Percentiles rank a stretch among this genome's conserved stretches.
These are phyloP conservation scores for Ondatra zibethicus DNA, from an alignment of 2,113 vertebrate genomes.

Conservation along the genomic window DNA sequence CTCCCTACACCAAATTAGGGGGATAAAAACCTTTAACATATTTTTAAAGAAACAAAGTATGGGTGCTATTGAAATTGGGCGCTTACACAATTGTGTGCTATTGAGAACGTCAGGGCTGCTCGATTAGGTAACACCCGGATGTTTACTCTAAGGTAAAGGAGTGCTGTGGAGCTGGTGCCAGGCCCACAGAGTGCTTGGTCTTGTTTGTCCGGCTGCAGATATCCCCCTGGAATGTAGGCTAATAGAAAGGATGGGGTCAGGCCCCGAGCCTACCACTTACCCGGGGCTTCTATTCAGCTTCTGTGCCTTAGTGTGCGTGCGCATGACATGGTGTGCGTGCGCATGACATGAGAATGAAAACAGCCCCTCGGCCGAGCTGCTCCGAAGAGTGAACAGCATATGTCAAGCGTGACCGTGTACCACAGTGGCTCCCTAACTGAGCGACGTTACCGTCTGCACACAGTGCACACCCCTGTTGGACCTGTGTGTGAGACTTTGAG, in stretches of 20 bases:
- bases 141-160: background rate
- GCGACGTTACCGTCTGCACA: background rate
- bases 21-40: constrained; percentile 2
- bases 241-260: background rate
- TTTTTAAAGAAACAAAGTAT: background rate
- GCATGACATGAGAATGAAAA: background rate
- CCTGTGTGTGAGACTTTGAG: background rate
- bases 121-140: background rate
- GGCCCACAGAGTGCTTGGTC: background rate
- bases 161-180: too few relatives aligned
- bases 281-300: background rate
- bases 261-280: background rate
- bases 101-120: background rate
- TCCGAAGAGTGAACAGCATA: background rate
- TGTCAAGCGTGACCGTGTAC: background rate
- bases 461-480: background rate
- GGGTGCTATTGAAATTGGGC: background rate
- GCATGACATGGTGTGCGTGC: background rate
- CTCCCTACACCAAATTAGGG: background rate
- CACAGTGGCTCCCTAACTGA: background rate
- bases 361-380: background rate
- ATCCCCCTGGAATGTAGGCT: background rate
- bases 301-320: constrained; percentile 30
- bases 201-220: background rate
- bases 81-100: background rate